phyloP scores from a whole-genome alignment of 2,888 invertebrate species.

The Adela reaumurella region DNA sequence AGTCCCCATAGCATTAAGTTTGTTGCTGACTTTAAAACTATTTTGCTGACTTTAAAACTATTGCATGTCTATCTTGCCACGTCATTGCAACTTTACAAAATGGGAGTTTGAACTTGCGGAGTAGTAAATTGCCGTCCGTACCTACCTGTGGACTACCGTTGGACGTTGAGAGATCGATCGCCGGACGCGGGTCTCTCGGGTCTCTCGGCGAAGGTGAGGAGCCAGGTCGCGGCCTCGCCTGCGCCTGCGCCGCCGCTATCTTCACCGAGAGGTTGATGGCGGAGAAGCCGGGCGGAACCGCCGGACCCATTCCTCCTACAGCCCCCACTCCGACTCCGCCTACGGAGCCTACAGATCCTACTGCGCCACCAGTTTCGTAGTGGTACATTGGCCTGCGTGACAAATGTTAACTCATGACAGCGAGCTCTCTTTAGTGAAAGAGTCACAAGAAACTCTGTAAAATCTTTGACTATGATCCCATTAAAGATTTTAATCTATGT shows the following conservation, averaged over 20 bases:
- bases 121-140: too few species aligned
- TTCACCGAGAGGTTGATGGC: slow-evolving; percentile 84
- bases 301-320: slow-evolving; percentile 63
- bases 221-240: slow-evolving; percentile 63
- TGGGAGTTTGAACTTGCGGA: too few species aligned
- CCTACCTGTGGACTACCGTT: slow-evolving; percentile 87
- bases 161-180: slow-evolving; percentile 83
- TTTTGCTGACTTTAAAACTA: too few species aligned
- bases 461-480: too few species aligned
- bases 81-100: too few species aligned
- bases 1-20: too few species aligned
- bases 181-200: slow-evolving; percentile 75
- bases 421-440: too few species aligned
- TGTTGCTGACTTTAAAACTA: too few species aligned
- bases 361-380: slow-evolving; percentile 61
- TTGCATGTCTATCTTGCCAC: too few species aligned
- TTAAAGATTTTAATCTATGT: too few species aligned
- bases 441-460: too few species aligned
- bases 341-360: slow-evolving; percentile 24
- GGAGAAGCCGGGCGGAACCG: slow-evolving; percentile 71
- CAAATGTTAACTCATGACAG: too few species aligned
- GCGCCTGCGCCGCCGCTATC: slow-evolving; percentile 71
- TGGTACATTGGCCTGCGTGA: slow-evolving; percentile 72
- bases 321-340: slow-evolving; percentile 56
- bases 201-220: slow-evolving; percentile 70